A percentile compares a stretch with the other conserved stretches of the same genome.
These are phyloP conservation scores for Crossocerus cetratus DNA, from an alignment of 2,888 invertebrate genomes.

Conservation along the genomic window DNA sequence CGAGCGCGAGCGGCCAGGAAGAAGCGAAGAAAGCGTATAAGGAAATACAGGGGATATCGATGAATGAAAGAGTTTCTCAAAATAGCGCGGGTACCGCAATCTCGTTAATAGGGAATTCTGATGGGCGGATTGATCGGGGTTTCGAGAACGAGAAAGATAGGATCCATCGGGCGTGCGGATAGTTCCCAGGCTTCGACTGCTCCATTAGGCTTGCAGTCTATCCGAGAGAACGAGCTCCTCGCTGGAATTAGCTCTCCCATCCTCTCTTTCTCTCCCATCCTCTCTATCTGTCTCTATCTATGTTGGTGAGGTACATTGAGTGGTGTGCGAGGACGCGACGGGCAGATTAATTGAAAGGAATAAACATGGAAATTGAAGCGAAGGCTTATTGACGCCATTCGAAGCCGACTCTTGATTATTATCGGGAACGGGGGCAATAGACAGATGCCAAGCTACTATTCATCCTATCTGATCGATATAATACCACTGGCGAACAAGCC, in stretches of 20 bases:
- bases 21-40: neutral
- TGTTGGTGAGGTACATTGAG: no score
- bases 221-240: conserved; percentile 41
- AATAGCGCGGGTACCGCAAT: no score
- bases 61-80: no score
- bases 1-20: conserved; percentile 15
- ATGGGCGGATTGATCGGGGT: no score
- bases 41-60: no score
- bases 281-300: no score
- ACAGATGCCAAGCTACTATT: no score
- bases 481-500: no score
- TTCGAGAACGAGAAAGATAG: neutral
- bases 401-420: conserved; percentile 1
- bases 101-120: no score
- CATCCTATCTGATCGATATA: no score
- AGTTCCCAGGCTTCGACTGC: conserved; percentile 59
- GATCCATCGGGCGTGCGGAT: conserved; percentile 24
- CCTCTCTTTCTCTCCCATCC: no score
- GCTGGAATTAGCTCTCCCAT: conserved; percentile 19
- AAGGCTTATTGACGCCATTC: conserved; percentile 21
- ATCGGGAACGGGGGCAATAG: neutral
- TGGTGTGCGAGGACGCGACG: conserved; percentile 30
- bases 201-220: conserved; percentile 54
- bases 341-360: conserved; percentile 49
- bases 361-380: conserved; percentile 24